Conservation (phyloP, 2,888 invertebrate genomes). For the Apodemia duryi region DNA sequence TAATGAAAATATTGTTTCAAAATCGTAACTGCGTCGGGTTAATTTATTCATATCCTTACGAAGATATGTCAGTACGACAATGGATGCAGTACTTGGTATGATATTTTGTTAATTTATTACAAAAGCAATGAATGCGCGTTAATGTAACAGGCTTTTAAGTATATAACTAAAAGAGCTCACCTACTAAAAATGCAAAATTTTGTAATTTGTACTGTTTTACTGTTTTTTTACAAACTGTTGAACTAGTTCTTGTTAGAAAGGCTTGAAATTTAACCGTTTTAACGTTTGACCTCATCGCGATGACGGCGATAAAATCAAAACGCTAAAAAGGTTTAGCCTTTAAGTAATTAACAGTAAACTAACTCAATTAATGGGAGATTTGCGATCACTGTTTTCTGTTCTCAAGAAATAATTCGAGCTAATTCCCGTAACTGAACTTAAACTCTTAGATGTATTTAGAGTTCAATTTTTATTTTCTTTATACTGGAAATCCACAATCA, state of each 20-base stretch:
- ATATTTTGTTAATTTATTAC: no score
- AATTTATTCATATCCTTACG: no score
- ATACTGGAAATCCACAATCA: background rate
- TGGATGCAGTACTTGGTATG: no score
- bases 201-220: conserved; percentile 12
- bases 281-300: conserved; percentile 7
- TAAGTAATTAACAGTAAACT: conserved; percentile 4
- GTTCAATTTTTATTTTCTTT: background rate
- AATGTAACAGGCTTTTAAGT: background rate
- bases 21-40: no score
- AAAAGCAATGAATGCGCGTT: no score
- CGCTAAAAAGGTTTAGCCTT: conserved; percentile 7
- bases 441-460: background rate
- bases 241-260: conserved; percentile 5
- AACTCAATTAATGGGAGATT: background rate
- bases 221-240: conserved; percentile 13
- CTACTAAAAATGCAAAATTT: background rate
- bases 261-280: conserved; percentile 1
- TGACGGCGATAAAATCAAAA: conserved; percentile 8
- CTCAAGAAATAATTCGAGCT: no score
- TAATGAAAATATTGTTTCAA: no score
- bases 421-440: no score
- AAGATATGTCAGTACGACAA: no score
- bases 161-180: background rate
- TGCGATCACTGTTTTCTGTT: background rate